phyloP scores from a whole-genome alignment of 2,113 vertebrate genomes.

The Nestor notabilis region DNA sequence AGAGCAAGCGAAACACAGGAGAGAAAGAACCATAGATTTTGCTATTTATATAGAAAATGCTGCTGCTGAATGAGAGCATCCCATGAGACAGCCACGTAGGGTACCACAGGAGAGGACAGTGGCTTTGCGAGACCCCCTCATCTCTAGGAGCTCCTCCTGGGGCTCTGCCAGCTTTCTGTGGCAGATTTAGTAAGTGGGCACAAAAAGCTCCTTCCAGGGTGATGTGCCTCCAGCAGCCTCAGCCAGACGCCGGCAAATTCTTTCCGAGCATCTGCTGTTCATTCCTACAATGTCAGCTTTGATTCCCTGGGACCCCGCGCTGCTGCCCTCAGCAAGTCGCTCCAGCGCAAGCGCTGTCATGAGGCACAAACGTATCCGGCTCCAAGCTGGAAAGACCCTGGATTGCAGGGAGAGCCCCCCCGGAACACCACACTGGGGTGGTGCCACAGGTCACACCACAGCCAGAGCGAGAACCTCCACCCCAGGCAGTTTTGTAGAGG shows the following conservation, averaged over 20 bases:
- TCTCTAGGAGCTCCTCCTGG: background rate
- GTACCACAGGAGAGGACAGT: fast-evolving
- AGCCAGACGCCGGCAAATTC: slow-evolving; percentile 83
- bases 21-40: background rate
- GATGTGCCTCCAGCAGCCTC: slow-evolving; percentile 66
- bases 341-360: fast-evolving
- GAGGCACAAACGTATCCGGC: fast-evolving
- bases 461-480: background rate
- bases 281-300: slow-evolving; percentile 85
- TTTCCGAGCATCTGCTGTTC: slow-evolving; percentile 90
- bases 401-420: background rate
- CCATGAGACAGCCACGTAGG: fast-evolving
- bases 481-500: background rate
- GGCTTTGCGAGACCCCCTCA: background rate
- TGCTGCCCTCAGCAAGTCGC: background rate
- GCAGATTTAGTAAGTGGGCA: slow-evolving; percentile 41
- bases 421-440: fast-evolving
- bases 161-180: background rate
- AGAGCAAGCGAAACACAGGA: background rate
- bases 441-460: background rate
- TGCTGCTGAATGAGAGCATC: background rate
- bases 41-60: background rate
- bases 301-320: slow-evolving; percentile 27
- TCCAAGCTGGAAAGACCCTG: background rate
- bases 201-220: slow-evolving; percentile 66